A percentile compares a stretch with the other conserved stretches of the same genome.
Evolutionary conservation across 2,888 invertebrate species (phyloP).

Genomic region (Mongoloraphidia duomilia): DNA sequence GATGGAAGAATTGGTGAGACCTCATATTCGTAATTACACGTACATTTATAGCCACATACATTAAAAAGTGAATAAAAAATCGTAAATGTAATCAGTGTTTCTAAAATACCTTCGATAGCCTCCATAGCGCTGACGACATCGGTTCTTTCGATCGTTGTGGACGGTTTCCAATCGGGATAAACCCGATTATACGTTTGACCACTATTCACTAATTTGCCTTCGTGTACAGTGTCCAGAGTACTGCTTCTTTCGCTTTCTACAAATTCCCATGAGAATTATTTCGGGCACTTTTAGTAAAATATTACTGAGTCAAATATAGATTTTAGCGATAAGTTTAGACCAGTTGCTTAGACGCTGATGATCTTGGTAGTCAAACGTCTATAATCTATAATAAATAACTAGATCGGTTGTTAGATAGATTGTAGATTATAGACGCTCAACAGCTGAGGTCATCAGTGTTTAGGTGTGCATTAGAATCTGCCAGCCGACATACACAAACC

Average conservation of each 20-base stretch:
- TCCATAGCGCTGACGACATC: slow-evolving; percentile 77
- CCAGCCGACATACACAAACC: no score
- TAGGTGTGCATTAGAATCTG: no score
- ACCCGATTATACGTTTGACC: slow-evolving; percentile 42
- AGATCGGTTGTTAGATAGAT: no score
- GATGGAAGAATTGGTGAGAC: no score
- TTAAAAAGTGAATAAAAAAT: not conserved
- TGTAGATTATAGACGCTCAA: no score
- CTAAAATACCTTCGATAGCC: slow-evolving; percentile 61
- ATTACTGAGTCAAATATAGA: no score
- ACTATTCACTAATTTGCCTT: slow-evolving; percentile 44
- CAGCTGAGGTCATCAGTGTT: no score
- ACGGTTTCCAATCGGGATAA: slow-evolving; percentile 69
- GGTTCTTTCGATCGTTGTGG: slow-evolving; percentile 59
- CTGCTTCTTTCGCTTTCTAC: slow-evolving; percentile 66
- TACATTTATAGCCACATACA: not conserved
- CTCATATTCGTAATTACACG: not conserved
- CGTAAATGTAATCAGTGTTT: not conserved
- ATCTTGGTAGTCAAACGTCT: no score
- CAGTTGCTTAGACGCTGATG: no score
- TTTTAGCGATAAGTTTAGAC: no score
- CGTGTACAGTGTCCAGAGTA: slow-evolving; percentile 58
- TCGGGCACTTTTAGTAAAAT: no score
- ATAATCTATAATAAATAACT: no score
- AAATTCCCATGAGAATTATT: slow-evolving; percentile 5